These are phyloP conservation scores for Miltochrista miniata DNA, from an alignment of 2,888 invertebrate species.

Conservation along the genomic window DNA sequence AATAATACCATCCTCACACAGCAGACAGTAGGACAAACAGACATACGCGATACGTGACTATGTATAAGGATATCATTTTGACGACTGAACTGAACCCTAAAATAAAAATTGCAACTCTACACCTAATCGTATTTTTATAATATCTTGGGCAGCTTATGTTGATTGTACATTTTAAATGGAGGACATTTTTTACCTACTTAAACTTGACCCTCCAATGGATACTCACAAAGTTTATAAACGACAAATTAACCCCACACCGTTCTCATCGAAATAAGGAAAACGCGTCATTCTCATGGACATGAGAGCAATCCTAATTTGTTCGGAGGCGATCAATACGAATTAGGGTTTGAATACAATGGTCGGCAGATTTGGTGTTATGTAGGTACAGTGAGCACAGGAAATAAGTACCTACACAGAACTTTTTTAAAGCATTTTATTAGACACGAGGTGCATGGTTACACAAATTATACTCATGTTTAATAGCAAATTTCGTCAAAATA, in stretches of 20 bases:
- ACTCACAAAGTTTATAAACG: slow-evolving; percentile 15
- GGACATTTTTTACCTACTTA: slow-evolving; percentile 21
- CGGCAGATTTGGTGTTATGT: slow-evolving; percentile 8
- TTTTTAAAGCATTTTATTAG: too few species aligned
- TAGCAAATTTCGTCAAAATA: too few species aligned
- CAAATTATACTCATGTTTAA: too few species aligned
- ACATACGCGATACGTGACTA: too few species aligned
- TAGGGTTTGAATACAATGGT: slow-evolving; percentile 19
- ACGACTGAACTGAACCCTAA: not conserved
- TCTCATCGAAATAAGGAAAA: slow-evolving; percentile 66
- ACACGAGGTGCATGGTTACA: too few species aligned
- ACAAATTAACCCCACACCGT: slow-evolving; percentile 33
- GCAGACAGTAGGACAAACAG: too few species aligned
- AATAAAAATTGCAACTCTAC: slow-evolving; percentile 25
- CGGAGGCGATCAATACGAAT: slow-evolving; percentile 21
- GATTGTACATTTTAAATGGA: slow-evolving; percentile 40
- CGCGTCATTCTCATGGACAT: slow-evolving; percentile 61
- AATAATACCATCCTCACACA: too few species aligned
- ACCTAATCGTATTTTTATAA: slow-evolving; percentile 21
- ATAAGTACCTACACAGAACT: too few species aligned
- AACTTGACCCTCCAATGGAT: slow-evolving; percentile 20
- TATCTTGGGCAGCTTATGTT: slow-evolving; percentile 17
- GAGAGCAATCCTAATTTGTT: slow-evolving; percentile 57
- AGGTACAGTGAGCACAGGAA: too few species aligned
- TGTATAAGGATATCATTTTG: too few species aligned